Percentiles rank a stretch among this genome's conserved stretches.
These are phyloP conservation scores for Thalassaphorura encarpata DNA, from an alignment of 1,140 invertebrate genomes.

Conservation along the genomic window DNA sequence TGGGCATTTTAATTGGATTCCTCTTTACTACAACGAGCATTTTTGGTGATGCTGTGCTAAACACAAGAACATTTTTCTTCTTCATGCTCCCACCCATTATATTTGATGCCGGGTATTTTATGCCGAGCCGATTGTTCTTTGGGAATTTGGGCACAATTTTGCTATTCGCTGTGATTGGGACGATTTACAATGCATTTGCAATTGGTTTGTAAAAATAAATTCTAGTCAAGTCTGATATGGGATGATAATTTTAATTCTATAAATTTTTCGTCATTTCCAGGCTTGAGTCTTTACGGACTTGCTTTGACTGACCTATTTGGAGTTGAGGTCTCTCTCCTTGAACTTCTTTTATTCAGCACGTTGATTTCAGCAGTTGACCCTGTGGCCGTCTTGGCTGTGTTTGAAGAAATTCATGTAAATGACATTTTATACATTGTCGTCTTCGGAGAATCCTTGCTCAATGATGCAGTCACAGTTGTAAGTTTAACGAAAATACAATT, in stretches of 20 bases:
- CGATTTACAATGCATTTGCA: conserved; percentile 87
- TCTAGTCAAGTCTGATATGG: neutral
- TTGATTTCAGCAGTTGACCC: conserved; percentile 98
- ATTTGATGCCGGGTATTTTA: conserved; percentile 93
- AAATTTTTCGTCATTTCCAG: conserved; percentile 34
- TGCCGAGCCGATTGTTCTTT: conserved; percentile 93
- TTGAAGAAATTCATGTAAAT: conserved; percentile 98
- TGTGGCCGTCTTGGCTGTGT: conserved; percentile 94
- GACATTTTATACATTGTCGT: conserved; percentile 98
- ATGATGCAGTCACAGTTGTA: conserved; percentile 90
- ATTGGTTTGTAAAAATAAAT: conserved; percentile 59
- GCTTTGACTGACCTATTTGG: conserved; percentile 73
- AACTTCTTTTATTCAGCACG: conserved; percentile 84
- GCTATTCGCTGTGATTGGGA: conserved; percentile 89
- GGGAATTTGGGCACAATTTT: conserved; percentile 93
- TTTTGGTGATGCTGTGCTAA: conserved; percentile 74
- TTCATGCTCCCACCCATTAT: conserved; percentile 96
- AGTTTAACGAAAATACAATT: too few species aligned
- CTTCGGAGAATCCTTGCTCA: conserved; percentile 95
- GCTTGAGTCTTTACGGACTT: conserved; percentile 60
- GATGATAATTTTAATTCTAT: neutral
- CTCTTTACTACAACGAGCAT: conserved; percentile 61
- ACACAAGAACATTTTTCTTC: conserved; percentile 88
- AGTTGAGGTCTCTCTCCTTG: conserved; percentile 60
- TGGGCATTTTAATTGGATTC: conserved; percentile 85